Percentiles rank a stretch among this genome's conserved stretches.
phyloP scores from a whole-genome alignment of 2,113 vertebrate species.

The Lepus timidus region DNA sequence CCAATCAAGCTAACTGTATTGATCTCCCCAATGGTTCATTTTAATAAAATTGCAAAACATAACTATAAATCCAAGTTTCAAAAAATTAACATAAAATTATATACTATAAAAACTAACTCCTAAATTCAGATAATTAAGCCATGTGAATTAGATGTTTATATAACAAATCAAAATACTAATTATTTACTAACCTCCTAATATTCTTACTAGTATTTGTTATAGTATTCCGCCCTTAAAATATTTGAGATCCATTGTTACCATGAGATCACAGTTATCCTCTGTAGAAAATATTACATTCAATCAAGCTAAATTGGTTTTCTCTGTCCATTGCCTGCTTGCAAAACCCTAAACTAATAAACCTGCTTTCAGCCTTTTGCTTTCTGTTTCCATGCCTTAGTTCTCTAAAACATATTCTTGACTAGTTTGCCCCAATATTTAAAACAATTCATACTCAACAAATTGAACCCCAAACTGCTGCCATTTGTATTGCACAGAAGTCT shows the following conservation, averaged over 20 bases:
- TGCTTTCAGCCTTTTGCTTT: neutral
- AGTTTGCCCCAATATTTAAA: neutral
- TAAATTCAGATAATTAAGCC: neutral
- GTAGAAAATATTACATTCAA: neutral
- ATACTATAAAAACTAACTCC: neutral
- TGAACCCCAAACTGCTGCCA: neutral
- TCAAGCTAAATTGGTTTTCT: neutral
- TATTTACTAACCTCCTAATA: constrained; percentile 2
- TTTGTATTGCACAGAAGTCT: neutral
- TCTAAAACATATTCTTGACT: neutral
- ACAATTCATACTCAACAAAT: neutral
- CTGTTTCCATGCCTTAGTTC: neutral
- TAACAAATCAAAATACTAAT: neutral
- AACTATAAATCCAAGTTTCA: neutral
- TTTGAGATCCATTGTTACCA: neutral
- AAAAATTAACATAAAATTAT: neutral
- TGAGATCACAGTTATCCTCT: constrained; percentile 15
- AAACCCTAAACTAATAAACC: neutral
- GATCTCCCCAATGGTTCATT: neutral
- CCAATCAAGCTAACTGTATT: too few species aligned
- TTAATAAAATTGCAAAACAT: neutral
- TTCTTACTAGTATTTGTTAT: neutral
- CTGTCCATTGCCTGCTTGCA: neutral
- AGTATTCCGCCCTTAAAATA: neutral
- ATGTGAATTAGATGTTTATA: neutral